Evolutionary conservation across 1,140 invertebrate genomes (phyloP).

Genomic region (Drosophila persimilis): DNA sequence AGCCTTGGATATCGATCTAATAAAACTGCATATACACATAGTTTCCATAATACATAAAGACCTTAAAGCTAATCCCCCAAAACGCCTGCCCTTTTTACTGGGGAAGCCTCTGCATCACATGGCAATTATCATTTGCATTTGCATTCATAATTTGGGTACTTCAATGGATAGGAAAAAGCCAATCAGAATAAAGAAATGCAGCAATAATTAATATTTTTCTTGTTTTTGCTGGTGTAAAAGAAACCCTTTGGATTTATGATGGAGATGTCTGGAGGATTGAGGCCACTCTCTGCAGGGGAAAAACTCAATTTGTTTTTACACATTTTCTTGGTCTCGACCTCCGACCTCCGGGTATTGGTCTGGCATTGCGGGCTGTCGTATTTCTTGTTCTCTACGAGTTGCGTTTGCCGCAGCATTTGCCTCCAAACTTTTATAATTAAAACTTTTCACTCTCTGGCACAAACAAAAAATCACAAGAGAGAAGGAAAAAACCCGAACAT

Average conservation of each 20-base stretch:
- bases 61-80: too few relatives aligned
- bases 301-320: slow-evolving; percentile 12
- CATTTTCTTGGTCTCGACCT: slow-evolving; percentile 7
- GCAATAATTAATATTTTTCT: slow-evolving; percentile 43
- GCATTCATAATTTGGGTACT: too few relatives aligned
- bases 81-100: too few relatives aligned
- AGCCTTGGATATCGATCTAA: too few relatives aligned
- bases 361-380: slow-evolving; percentile 41
- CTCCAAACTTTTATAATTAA: slow-evolving; percentile 70
- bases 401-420: slow-evolving; percentile 40
- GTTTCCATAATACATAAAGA: too few relatives aligned
- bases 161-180: slow-evolving; percentile 1
- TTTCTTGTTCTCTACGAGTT: slow-evolving; percentile 36
- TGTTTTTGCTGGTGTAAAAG: slow-evolving; percentile 28
- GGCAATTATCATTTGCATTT: too few relatives aligned
- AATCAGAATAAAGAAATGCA: slow-evolving; percentile 10
- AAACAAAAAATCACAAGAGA: slow-evolving; percentile 22
- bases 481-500: background rate
- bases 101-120: too few relatives aligned
- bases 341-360: slow-evolving; percentile 16
- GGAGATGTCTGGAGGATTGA: slow-evolving; percentile 44
- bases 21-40: too few relatives aligned
- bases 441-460: slow-evolving; percentile 56
- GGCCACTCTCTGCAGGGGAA: slow-evolving; percentile 14
- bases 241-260: slow-evolving; percentile 30